Evolutionary conservation across 2,113 vertebrate species (phyloP), one percentile per base, ranked within the genome.

Genomic region (Oophaga pumilio): DNA sequence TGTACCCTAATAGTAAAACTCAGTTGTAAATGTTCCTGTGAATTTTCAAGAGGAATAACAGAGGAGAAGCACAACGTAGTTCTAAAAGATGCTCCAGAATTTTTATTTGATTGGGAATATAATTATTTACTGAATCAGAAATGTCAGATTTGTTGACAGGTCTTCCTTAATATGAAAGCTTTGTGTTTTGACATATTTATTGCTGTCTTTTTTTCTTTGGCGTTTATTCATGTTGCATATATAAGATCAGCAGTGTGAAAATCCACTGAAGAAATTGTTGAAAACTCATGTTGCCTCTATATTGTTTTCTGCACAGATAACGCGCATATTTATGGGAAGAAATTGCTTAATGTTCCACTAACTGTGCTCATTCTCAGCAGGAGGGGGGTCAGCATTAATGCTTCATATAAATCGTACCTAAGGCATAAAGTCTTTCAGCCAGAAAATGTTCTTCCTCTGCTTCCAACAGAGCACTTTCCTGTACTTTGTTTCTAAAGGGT

Each of bases 281-380:
- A 62, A 60, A 59, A 50, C 11, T 28, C 68, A 84, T 60, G 57
- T 85, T 78, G 85, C 33, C 64, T 28, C 52, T 57, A 76, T 87
- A 76, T 64, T 87, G 86, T 82, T 87, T 84, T 71, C 56, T 74
- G 62, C 87, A 43, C 80, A 83, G 57, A 77, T 59, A 84, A 66
- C 24, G 71, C 49, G 80, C 81, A 88, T 84, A 88, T 88, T 84
- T 84, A 88, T 88, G 71, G 87, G 74, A 84, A 77, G 81, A 57
- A 88, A 88, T 88, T 88, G 87, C 87, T 88, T 84, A 88, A 88
- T 88, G 87, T 84, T 88, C 80, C 80, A 77, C 49, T 83, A 84
- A 88, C 83, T 88, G 71, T 77, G 71, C 49, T 88, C 79, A 53
- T 26, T 74, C 79, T 62, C 87, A 84, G 80, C 87, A 88, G 87